These are phyloP conservation scores for Melanchra persicariae DNA, from an alignment of 2,888 invertebrate species.

Conservation along the genomic window DNA sequence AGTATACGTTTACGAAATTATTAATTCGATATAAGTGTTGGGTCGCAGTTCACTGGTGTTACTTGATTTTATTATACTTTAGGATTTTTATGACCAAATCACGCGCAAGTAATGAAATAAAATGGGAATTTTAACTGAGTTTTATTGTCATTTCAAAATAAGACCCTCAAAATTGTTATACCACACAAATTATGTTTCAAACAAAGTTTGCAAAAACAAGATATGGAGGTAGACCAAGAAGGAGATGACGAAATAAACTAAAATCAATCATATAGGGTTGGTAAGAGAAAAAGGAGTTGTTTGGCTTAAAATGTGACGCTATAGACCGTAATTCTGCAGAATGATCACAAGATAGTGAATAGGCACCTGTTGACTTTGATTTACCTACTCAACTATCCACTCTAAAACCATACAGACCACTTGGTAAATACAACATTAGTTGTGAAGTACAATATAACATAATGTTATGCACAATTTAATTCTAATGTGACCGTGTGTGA, in stretches of 20 bases:
- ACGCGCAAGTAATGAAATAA: constrained; percentile 39
- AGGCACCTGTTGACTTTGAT: too few species aligned
- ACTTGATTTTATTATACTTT: constrained; percentile 42
- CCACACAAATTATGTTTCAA: not conserved
- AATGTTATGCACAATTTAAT: constrained; percentile 46
- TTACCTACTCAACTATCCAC: too few species aligned
- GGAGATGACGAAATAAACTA: too few species aligned
- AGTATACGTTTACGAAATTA: constrained; percentile 42
- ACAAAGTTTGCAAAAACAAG: too few species aligned
- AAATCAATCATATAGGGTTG: too few species aligned
- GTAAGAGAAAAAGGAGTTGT: too few species aligned
- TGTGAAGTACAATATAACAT: constrained; percentile 33
- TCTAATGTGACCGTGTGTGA: constrained; percentile 43
- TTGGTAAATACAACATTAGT: not conserved
- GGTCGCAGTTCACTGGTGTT: constrained; percentile 53
- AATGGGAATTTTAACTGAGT: constrained; percentile 30
- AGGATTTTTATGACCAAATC: constrained; percentile 39
- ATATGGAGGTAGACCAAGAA: not conserved
- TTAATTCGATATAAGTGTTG: constrained; percentile 26
- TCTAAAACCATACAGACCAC: not conserved
- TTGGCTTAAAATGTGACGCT: not conserved
- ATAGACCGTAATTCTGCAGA: not conserved
- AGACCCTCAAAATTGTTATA: not conserved
- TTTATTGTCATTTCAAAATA: constrained; percentile 32
- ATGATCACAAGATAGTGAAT: too few species aligned